phyloP scores from a whole-genome alignment of 2,888 invertebrate species.

The Apamea crenata region DNA sequence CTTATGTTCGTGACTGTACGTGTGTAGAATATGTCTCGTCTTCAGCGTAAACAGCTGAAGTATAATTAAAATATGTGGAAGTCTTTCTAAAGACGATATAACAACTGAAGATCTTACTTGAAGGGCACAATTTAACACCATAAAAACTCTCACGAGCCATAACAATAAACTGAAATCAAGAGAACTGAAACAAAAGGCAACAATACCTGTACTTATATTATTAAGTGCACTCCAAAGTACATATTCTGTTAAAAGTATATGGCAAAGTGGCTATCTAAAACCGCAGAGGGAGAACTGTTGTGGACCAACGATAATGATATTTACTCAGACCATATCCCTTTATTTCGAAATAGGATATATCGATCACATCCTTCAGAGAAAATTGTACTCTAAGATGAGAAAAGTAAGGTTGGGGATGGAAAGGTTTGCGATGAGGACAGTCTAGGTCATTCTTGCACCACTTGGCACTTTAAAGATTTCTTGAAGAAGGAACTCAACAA shows the following conservation, averaged over 20 bases:
- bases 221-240: conserved; percentile 47
- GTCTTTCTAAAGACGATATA: not conserved
- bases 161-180: not conserved
- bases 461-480: conserved; percentile 80
- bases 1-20: too few relatives aligned
- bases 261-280: conserved; percentile 82
- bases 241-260: conserved; percentile 70
- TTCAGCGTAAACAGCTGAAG: not conserved
- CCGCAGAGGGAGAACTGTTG: conserved; percentile 79
- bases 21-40: too few relatives aligned
- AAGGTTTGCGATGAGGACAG: conserved; percentile 44
- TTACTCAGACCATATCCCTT: conserved; percentile 75
- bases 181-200: conserved; percentile 19
- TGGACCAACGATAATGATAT: conserved; percentile 86
- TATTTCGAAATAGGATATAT: conserved; percentile 68
- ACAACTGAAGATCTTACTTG: not conserved
- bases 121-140: not conserved
- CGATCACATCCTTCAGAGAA: conserved; percentile 18
- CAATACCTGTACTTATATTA: conserved; percentile 44
- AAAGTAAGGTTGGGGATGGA: conserved; percentile 49
- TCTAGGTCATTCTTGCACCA: conserved; percentile 73
- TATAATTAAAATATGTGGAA: not conserved
- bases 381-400: conserved; percentile 12
- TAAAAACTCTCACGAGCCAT: not conserved
- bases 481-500: conserved; percentile 80